A percentile compares a stretch with the other conserved stretches of the same genome.
These are phyloP conservation scores for Tragelaphus oryx DNA, from an alignment of 2,797 vertebrate genomes.

Conservation along the genomic window DNA sequence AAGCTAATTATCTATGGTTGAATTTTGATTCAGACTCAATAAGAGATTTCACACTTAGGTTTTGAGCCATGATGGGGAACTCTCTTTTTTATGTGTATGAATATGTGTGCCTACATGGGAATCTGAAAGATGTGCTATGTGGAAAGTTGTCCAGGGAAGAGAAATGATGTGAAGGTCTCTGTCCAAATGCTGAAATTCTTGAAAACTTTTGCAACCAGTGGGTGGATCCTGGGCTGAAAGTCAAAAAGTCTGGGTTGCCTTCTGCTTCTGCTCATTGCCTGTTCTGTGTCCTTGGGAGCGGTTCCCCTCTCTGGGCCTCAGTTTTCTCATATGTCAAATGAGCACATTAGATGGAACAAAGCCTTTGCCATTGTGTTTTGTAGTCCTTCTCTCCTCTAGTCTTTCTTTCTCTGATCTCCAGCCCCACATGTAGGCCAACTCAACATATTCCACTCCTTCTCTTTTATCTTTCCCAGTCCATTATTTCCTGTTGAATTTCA, in stretches of 20 bases:
- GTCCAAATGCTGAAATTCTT: background rate
- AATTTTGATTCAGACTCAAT: conserved; percentile 59
- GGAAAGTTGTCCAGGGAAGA: background rate
- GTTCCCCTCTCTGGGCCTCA: background rate
- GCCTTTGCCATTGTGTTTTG: background rate
- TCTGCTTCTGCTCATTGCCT: background rate
- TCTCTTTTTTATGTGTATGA: background rate
- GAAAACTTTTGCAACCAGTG: background rate
- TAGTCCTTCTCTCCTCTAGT: background rate
- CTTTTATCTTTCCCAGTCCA: background rate
- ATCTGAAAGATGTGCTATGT: background rate
- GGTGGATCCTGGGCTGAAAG: background rate
- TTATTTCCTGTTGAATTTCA: background rate
- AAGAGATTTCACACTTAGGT: conserved; percentile 36
- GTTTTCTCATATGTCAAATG: background rate
- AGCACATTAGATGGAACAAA: background rate
- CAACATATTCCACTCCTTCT: background rate
- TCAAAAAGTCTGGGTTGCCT: background rate
- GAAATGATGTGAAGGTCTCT: background rate
- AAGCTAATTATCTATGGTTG: conserved; percentile 62
- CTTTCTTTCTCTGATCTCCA: background rate
- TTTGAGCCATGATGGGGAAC: background rate
- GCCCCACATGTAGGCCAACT: background rate
- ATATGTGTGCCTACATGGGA: no score
- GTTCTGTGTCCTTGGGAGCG: background rate